Base-by-base conservation (phyloP, 2,888 invertebrate species). In the Drosophila borealis region DNA sequence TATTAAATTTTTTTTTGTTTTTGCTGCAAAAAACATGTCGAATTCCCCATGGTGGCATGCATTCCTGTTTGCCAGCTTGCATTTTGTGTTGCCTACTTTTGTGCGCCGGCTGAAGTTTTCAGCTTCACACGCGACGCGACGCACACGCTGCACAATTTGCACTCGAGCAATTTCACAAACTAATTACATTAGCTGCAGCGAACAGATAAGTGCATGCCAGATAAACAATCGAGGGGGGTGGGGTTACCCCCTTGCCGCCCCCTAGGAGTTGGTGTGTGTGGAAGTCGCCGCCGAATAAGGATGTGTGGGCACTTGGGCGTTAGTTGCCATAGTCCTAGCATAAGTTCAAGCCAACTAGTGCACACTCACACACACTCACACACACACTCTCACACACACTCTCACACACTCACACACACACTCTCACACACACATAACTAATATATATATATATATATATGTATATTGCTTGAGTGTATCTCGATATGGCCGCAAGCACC, bases 131-230 rank as follows among this genome's bases (percentile, higher is more conserved):
- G 29, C 29, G 29, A 14, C 37, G 36, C 41, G 25, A 17, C n/a
- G 60, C 57, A 36, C 57, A 45, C 49, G 49, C 29, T 56, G 57
- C 68, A 68, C 60, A 68, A 61, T 51, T 72, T 70, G 55, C 72
- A 55, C 51, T 53, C 56, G 65, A 69, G 69, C 60, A 62, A 69
- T 61, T 73, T 45, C 53, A 44, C 45, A 71, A 81, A 66, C 60
- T 83, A 80, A 83, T 82, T 80, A 74, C 61, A 74, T 80, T 74
- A 78, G 61, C 61, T 61, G 65, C 54, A 61, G 48, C 54, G 67
- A 36, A 59, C 51, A 64, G 67, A 74, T 70, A 79, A 71, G 42
- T 70, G 75, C 61, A 57, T 46, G 54, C 46, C 56, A 49, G 49
- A 41, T 53, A 29, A 53, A 45, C 19, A 29, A 29, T 17, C 17